phyloP scores from a whole-genome alignment of 1,140 invertebrate genomes.

The Dendroctonus ponderosae region DNA sequence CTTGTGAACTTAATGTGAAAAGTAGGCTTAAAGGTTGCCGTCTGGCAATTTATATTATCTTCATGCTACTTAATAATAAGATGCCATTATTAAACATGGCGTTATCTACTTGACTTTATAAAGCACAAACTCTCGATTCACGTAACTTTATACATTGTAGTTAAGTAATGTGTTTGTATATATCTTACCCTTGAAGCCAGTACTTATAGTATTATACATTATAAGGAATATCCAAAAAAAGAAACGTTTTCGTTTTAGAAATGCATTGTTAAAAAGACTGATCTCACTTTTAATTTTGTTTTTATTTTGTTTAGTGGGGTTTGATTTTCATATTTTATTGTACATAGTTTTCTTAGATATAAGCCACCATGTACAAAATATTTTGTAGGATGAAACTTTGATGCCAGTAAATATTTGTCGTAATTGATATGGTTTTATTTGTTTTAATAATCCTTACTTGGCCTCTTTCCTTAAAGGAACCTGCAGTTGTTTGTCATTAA shows the following conservation, averaged over 20 bases:
- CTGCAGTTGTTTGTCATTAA: too few species aligned
- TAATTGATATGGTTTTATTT: neutral
- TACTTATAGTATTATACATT: constrained; percentile 32
- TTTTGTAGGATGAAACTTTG: constrained; percentile 22
- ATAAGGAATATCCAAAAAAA: neutral
- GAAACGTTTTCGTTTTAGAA: constrained; percentile 1
- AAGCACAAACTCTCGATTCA: constrained; percentile 7
- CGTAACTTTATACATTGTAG: neutral
- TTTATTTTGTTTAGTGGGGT: constrained; percentile 27
- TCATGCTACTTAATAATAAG: neutral
- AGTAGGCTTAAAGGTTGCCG: too few species aligned
- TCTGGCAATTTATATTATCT: too few species aligned
- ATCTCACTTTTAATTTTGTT: constrained; percentile 35
- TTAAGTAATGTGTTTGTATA: too few species aligned
- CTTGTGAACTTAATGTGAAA: too few species aligned
- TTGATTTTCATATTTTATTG: constrained; percentile 36
- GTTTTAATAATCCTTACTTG: too few species aligned
- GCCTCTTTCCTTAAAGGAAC: too few species aligned
- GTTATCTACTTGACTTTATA: constrained; percentile 10
- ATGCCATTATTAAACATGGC: neutral
- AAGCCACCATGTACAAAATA: constrained; percentile 16
- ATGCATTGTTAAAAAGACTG: constrained; percentile 38
- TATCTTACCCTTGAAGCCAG: constrained; percentile 26
- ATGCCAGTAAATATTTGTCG: constrained; percentile 35
- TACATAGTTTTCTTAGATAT: constrained; percentile 21